phyloP scores from a whole-genome alignment of 2,797 vertebrate genomes.

The Catostomus latipinnis region DNA sequence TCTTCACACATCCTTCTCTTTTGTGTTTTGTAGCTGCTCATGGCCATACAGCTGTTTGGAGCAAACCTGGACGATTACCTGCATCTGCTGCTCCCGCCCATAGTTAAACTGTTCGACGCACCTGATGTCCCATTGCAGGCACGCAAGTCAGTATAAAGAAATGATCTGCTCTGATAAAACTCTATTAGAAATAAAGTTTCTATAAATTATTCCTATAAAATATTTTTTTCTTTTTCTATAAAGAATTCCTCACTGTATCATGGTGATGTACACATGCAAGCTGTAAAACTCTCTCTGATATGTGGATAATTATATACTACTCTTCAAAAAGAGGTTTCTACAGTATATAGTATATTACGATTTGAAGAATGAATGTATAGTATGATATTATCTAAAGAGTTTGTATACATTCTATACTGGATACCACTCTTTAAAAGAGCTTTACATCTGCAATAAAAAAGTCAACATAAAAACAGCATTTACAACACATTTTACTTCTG shows the following conservation, averaged over 20 bases:
- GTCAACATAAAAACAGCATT: not conserved
- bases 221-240: not conserved
- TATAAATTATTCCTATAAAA: not conserved
- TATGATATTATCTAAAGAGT: no score
- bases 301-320: not conserved
- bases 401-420: not conserved
- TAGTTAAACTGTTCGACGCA: slow-evolving; percentile 97
- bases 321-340: no score
- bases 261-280: not conserved
- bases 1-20: not conserved
- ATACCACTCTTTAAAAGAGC: not conserved
- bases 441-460: not conserved
- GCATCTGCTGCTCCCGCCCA: slow-evolving; percentile 93
- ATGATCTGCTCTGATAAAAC: not conserved
- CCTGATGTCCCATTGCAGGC: slow-evolving; percentile 89
- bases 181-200: not conserved
- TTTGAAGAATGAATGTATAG: no score
- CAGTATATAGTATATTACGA: no score
- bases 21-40: slow-evolving; percentile 81
- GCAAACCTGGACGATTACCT: slow-evolving; percentile 98
- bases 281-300: no score
- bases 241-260: not conserved
- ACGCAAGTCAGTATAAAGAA: slow-evolving; percentile 85
- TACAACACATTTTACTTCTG: not conserved
- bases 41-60: slow-evolving; percentile 96